A percentile compares a stretch with the other conserved stretches of the same genome.
Evolutionary conservation across 2,113 vertebrate species (phyloP).

Genomic region (Alectura lathami): DNA sequence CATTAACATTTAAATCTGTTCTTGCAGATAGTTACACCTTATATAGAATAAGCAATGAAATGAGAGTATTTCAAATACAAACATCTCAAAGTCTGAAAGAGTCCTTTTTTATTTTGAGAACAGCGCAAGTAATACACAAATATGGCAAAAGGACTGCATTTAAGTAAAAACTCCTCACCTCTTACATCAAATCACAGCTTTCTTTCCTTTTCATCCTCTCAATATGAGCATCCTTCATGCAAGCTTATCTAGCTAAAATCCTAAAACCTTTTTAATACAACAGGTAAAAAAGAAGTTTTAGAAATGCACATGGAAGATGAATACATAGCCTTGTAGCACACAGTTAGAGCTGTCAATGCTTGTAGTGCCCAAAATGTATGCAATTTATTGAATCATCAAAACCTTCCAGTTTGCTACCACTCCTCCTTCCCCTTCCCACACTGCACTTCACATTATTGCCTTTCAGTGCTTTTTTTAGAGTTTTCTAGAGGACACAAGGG

Average conservation of each 20-base stretch:
- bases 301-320: background rate
- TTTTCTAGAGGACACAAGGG: background rate
- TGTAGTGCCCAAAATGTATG: background rate
- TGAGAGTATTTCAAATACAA: background rate
- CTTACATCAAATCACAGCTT: background rate
- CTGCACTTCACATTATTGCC: background rate
- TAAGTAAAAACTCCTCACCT: background rate
- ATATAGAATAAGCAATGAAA: slow-evolving; percentile 16
- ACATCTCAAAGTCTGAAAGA: background rate
- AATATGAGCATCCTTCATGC: background rate
- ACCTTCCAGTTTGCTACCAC: background rate
- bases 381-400: background rate
- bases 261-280: too few relatives aligned
- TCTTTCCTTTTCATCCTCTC: background rate
- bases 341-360: background rate
- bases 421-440: background rate
- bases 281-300: background rate
- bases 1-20: slow-evolving; percentile 54
- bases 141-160: background rate
- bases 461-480: background rate
- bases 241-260: background rate
- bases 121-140: background rate
- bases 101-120: slow-evolving; percentile 20
- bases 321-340: background rate
- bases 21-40: slow-evolving; percentile 20